Evolutionary conservation across 1,140 invertebrate species (phyloP), one percentile per base, ranked within the genome.

Genomic region (Subanguina moxae): DNA sequence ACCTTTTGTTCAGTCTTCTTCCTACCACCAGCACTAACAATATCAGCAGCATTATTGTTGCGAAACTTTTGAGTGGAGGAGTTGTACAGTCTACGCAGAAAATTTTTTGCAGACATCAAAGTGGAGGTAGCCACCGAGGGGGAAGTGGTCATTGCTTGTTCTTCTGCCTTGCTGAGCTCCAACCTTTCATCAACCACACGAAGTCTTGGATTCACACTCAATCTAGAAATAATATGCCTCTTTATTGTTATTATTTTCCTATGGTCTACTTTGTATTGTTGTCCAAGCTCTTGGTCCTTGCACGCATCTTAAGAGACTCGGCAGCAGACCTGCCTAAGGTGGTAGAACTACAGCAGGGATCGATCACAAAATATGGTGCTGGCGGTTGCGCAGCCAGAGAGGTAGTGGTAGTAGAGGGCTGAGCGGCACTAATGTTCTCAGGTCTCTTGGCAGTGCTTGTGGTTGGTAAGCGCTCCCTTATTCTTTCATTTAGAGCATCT

Each of bases 261-360:
- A 38, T 17, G 57, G 32, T 28, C 30, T 48, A 73, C 71, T 61
- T 77, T 7, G 28, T 57, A 27, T 57, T 64, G 57, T 73, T 76
- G 38, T 73, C 72, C 32, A 76, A 57, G 58, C 72, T 73, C 46
- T 76, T 76, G 15, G 72, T 69, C 28, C 67, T 38, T 42, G 1
- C 13, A 19, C 68, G 23, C n/a, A 25, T 52, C 19, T 61, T 17
- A 5, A 8, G n/a, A 19, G 48, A 52, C 3, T 52, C 3, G n/a
- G 48, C 48, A 52, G 3, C 8, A 7, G 58, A 3, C 15, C 58
- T 19, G 27, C 28, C 58, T 21, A 61, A 21, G 8, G 38, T 61
- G 58, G 58, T 15, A 28, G 15, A 45, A 21, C 58, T 61, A n/a
- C 21, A 61, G n/a, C 27, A 45, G 7, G 27, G 58, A 61, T 30